Evolutionary conservation across 2,888 invertebrate species (phyloP).

Genomic region (Heliconius cydno): DNA sequence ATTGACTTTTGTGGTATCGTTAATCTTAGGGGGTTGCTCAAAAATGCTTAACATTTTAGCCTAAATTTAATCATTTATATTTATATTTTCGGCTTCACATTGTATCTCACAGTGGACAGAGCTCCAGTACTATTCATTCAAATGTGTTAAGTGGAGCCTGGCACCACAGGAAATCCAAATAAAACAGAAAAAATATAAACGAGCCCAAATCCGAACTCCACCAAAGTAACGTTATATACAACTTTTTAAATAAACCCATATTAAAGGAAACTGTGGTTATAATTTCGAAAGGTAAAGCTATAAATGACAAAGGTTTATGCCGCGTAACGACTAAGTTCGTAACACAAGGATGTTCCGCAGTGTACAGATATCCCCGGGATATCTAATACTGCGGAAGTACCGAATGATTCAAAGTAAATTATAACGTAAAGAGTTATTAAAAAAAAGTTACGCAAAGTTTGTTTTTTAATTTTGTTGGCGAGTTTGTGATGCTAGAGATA

Average conservation of each 20-base stretch:
- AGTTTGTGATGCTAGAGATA: too few species aligned
- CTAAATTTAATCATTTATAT: too few species aligned
- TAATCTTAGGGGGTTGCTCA: neutral
- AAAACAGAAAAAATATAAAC: neutral
- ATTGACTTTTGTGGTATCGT: neutral
- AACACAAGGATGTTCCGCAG: too few species aligned
- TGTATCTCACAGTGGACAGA: too few species aligned
- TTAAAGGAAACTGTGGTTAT: neutral
- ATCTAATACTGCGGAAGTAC: neutral
- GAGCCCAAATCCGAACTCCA: neutral
- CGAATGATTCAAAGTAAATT: conserved; percentile 27
- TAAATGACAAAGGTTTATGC: neutral
- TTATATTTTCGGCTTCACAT: too few species aligned
- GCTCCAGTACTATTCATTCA: neutral
- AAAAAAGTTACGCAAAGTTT: neutral
- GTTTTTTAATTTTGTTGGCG: too few species aligned
- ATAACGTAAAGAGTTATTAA: neutral
- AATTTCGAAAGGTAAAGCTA: neutral
- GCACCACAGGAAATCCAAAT: neutral
- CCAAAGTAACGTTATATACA: neutral
- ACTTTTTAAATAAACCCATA: neutral
- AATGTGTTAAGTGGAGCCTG: neutral
- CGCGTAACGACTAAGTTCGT: neutral
- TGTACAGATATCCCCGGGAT: conserved; percentile 7
- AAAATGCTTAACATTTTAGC: too few species aligned